phyloP scores from a whole-genome alignment of 2,888 invertebrate species.

The Sinopyrophorus schimmeli region DNA sequence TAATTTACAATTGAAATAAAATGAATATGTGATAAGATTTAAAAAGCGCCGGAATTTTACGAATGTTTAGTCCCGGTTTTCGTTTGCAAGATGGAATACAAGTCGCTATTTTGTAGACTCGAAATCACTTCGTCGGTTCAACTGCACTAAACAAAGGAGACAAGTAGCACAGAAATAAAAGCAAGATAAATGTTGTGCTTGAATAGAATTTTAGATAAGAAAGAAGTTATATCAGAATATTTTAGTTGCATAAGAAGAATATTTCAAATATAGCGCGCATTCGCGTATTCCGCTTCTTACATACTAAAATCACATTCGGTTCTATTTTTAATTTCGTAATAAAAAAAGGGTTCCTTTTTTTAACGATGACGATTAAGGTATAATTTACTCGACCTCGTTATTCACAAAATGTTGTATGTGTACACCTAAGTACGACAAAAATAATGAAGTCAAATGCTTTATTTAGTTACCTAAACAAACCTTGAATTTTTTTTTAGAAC shows the following conservation, averaged over 20 bases:
- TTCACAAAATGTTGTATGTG: no score
- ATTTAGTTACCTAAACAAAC: slow-evolving; percentile 5
- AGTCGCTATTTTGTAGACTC: slow-evolving; percentile 12
- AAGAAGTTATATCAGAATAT: slow-evolving; percentile 5
- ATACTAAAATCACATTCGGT: no score
- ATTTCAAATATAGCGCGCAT: no score
- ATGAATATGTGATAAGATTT: no score
- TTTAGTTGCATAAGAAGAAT: slow-evolving; percentile 7
- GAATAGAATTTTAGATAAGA: slow-evolving; percentile 27
- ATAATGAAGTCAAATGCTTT: no score
- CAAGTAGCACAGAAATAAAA: slow-evolving; percentile 14
- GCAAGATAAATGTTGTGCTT: slow-evolving; percentile 27
- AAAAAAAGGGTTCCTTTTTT: no score
- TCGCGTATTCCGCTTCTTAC: no score
- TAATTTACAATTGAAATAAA: no score
- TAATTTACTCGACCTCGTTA: no score
- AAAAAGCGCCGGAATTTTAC: slow-evolving; percentile 1
- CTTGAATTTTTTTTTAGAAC: slow-evolving; percentile 5
- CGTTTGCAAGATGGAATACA: slow-evolving; percentile 11
- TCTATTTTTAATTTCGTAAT: no score
- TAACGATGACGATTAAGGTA: no score
- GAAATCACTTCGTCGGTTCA: slow-evolving; percentile 9
- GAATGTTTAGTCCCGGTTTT: slow-evolving; percentile 5
- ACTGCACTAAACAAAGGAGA: slow-evolving; percentile 13
- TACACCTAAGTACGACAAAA: no score